These are phyloP conservation scores for Hapalemur alaotrensis DNA, from an alignment of 2,797 vertebrate species.

Conservation along the genomic window DNA sequence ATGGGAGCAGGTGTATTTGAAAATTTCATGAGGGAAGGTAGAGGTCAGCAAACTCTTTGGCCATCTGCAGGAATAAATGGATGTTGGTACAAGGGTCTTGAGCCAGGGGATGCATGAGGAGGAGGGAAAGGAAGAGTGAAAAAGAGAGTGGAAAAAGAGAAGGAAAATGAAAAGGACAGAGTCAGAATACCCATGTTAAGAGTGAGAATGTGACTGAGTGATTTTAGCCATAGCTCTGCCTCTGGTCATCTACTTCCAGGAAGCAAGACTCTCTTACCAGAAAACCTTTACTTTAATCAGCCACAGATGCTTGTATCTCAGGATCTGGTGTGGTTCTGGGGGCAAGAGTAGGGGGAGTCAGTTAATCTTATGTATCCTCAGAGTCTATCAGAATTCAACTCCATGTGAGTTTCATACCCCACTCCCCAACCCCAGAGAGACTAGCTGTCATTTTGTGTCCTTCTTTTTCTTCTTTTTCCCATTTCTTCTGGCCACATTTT, in stretches of 20 bases:
- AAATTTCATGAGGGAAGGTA: constrained; percentile 53
- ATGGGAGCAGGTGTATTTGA: constrained; percentile 47
- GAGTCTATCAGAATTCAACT: not conserved
- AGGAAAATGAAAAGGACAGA: not conserved
- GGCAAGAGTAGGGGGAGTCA: accelerated
- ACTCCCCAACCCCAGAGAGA: not conserved
- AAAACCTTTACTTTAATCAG: not conserved
- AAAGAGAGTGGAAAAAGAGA: not conserved
- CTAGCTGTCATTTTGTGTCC: not conserved
- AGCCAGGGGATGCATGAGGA: not conserved
- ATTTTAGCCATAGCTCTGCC: not conserved
- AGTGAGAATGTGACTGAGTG: not conserved
- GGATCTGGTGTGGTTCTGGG: not conserved
- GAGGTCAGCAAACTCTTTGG: constrained; percentile 28
- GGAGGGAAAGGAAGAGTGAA: not conserved
- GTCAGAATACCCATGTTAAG: not conserved
- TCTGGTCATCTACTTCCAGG: not conserved
- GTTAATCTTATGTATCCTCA: not conserved
- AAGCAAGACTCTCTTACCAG: not conserved
- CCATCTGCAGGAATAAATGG: constrained; percentile 41
- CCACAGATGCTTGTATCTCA: not conserved
- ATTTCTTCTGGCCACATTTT: not conserved
- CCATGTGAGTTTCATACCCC: not conserved
- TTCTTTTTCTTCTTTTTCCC: not conserved
- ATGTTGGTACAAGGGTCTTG: not conserved